These are phyloP conservation scores for Rhynchophorus ferrugineus DNA, from an alignment of 1,140 invertebrate genomes.

Conservation along the genomic window DNA sequence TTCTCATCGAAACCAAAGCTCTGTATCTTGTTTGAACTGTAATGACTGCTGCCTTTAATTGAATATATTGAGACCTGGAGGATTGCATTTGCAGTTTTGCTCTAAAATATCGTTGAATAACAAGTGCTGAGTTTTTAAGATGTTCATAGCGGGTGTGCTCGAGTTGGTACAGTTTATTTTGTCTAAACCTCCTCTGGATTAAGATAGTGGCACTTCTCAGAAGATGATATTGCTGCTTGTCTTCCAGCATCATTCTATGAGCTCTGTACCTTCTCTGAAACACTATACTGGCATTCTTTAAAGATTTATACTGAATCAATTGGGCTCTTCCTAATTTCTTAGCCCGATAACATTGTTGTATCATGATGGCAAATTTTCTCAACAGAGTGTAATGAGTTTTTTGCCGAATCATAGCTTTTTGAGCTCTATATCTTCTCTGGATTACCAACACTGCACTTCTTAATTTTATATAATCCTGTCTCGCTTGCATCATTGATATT, in stretches of 20 bases:
- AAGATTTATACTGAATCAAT: conserved; percentile 30
- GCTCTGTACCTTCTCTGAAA: conserved; percentile 39
- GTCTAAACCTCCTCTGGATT: conserved; percentile 34
- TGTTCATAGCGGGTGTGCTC: conserved; percentile 27
- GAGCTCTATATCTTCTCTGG: conserved; percentile 11
- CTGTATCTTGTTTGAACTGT: conserved; percentile 44
- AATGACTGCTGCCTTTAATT: conserved; percentile 34
- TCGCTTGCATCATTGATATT: conserved; percentile 22
- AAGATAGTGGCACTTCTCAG: conserved; percentile 29
- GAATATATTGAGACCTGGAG: conserved; percentile 26
- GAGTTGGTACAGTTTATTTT: conserved; percentile 32
- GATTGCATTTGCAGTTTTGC: conserved; percentile 30
- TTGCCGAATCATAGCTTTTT: conserved; percentile 6
- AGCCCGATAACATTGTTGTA: conserved; percentile 41
- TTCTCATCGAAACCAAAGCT: conserved; percentile 17
- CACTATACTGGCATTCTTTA: conserved; percentile 9
- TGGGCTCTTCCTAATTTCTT: conserved; percentile 31
- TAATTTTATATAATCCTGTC: neutral
- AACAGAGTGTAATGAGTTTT: conserved; percentile 34
- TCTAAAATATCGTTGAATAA: conserved; percentile 33
- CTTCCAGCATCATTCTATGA: conserved; percentile 33
- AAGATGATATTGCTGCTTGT: conserved; percentile 34
- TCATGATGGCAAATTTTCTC: conserved; percentile 22
- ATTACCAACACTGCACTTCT: conserved; percentile 3
- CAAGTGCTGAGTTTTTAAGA: conserved; percentile 20